Evolutionary conservation across 92 coral and sea anemone species (phyloP).

Genomic region (Zoanthus sansibaricus): DNA sequence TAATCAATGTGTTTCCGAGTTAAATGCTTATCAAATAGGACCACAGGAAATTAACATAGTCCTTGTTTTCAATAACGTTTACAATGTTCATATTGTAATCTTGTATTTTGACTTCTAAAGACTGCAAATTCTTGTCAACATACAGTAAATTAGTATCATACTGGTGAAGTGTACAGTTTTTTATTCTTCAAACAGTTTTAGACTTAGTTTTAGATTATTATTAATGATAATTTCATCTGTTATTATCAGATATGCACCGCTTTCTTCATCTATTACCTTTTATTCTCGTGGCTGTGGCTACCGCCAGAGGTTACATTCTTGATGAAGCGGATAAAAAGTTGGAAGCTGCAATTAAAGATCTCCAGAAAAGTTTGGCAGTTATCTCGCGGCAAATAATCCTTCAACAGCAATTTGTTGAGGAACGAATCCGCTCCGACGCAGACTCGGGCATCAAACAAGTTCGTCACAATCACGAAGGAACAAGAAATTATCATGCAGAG

Average conservation of each 20-base stretch:
- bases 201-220: too few relatives aligned
- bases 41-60: too few relatives aligned
- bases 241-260: not conserved
- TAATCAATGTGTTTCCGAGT: too few relatives aligned
- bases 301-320: not conserved
- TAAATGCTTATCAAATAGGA: too few relatives aligned
- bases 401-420: constrained; percentile 65
- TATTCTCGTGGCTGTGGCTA: not conserved
- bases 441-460: constrained; percentile 72
- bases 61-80: too few relatives aligned
- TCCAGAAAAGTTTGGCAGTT: not conserved
- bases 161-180: too few relatives aligned
- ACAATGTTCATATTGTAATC: too few relatives aligned
- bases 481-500: constrained; percentile 47
- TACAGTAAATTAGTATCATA: too few relatives aligned
- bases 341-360: not conserved
- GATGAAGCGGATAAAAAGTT: not conserved
- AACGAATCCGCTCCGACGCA: constrained; percentile 69
- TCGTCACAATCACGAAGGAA: constrained; percentile 39
- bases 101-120: too few relatives aligned
- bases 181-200: too few relatives aligned
- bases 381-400: constrained; percentile 52
- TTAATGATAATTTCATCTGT: not conserved
- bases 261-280: not conserved
- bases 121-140: too few relatives aligned